Evolutionary conservation across 2,113 vertebrate species (phyloP), one percentile per base, ranked within the genome.

Genomic region (Pterophyllum scalare): DNA sequence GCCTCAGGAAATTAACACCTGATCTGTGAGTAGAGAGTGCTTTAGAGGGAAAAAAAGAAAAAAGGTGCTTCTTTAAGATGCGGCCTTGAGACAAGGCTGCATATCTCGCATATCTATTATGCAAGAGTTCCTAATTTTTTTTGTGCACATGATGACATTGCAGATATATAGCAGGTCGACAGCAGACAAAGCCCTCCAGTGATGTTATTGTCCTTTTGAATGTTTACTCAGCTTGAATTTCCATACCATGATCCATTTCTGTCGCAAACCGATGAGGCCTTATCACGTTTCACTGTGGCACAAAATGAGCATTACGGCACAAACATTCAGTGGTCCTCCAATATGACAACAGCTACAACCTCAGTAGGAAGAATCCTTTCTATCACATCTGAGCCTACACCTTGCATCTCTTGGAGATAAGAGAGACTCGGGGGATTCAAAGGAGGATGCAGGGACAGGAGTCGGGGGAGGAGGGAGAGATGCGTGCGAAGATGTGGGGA

Each of bases 361-460:
- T 72, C 26, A 11, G 65, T 11, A 80, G 35, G 74, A 72, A 9
- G 59, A 82, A 75, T 75, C 76, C n/a, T 56, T 79, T 88, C 87
- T 85, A 74, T 82, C 22, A 58, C 70, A 74, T 87, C 70, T 62
- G 64, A 81, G 85, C 89, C 85, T 81, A 83, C 59, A 78, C 15
- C 80, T 22, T 33, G 57, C 77, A 49, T 89, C 82, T 86, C 74
- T 59, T 31, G 86, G 31, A 79, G 83, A 88, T 80, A 65, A 77
- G 67, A 84, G 33, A 81, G 81, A 80, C 60, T 84, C 20, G 1
- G 56, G 70, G 82, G 79, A 77, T 85, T 83, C 54, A 61, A 13
- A 20, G 67, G 59, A 78, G 28, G 79, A 75, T 52, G 59, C 77
- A 77, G 38, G 78, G 85, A 77, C 31, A 28, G 82, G 80, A 84